Evolutionary conservation across 2,113 vertebrate species (phyloP).

Genomic region (Malurus cyaneus): DNA sequence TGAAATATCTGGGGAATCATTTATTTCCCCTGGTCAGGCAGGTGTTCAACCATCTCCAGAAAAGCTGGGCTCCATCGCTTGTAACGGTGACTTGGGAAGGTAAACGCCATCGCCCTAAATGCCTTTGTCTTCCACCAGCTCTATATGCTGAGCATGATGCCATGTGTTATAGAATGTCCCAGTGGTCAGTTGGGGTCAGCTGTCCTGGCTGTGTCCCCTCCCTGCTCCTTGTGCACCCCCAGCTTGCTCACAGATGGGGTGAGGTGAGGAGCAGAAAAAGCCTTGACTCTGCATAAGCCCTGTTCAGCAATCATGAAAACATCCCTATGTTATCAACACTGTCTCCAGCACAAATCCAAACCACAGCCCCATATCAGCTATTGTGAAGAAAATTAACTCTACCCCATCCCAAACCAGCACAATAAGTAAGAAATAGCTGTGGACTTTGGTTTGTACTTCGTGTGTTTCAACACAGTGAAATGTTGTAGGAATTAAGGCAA

Average conservation of each 20-base stretch:
- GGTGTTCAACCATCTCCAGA: neutral
- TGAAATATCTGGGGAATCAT: neutral
- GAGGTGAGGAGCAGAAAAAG: neutral
- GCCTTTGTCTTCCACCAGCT: accelerated
- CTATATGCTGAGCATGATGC: neutral
- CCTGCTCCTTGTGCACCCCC: neutral
- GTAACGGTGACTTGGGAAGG: neutral
- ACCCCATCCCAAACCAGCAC: neutral
- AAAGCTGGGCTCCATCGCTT: neutral
- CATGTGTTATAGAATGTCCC: neutral
- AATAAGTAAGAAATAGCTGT: neutral
- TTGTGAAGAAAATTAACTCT: neutral
- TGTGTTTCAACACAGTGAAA: neutral
- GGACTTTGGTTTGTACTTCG: neutral
- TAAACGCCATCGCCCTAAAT: neutral
- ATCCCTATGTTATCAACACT: neutral
- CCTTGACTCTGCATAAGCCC: accelerated
- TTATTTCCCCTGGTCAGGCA: neutral
- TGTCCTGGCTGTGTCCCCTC: neutral
- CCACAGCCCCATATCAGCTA: neutral
- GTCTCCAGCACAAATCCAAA: neutral
- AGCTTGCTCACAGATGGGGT: neutral
- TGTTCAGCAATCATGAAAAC: neutral
- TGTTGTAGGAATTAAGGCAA: neutral
- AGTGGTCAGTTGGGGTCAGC: neutral